Conservation (phyloP, 2,113 vertebrate species). For the Mobula hypostoma region DNA sequence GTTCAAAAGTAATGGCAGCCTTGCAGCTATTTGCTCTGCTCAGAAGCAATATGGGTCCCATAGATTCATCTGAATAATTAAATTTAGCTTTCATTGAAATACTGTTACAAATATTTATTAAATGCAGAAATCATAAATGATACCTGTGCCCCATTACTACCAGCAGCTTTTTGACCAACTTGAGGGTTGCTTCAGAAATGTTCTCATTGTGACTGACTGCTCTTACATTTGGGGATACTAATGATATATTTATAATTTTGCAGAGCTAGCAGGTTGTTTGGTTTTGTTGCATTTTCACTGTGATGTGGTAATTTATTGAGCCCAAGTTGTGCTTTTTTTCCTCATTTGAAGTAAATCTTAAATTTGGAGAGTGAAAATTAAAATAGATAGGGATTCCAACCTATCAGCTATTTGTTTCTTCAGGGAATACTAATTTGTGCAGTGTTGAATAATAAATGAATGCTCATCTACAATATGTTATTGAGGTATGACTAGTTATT, state of each 20-base stretch:
- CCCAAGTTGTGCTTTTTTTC: not conserved
- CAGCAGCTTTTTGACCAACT: not conserved
- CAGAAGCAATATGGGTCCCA: not conserved
- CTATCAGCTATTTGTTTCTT: not conserved
- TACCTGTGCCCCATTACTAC: not conserved
- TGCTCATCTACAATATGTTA: not conserved
- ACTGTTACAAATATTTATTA: not conserved
- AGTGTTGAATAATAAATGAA: conserved; percentile 28
- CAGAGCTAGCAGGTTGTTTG: not conserved
- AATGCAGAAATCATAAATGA: not conserved
- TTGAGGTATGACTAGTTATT: conserved; percentile 30
- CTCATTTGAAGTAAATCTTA: not conserved
- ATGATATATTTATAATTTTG: not conserved
- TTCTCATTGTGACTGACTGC: not conserved
- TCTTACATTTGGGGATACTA: not conserved
- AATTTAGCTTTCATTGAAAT: conserved; percentile 7
- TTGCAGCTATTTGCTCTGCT: not conserved
- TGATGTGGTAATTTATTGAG: not conserved
- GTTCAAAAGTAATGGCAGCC: not conserved
- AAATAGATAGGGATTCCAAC: not conserved
- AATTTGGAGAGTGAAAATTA: not conserved
- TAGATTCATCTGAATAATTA: not conserved
- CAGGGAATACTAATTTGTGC: conserved; percentile 13
- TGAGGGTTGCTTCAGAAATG: not conserved
- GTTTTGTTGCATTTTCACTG: not conserved